phyloP scores from a whole-genome alignment of 2,113 vertebrate species.

The Eubucco bourcierii region DNA sequence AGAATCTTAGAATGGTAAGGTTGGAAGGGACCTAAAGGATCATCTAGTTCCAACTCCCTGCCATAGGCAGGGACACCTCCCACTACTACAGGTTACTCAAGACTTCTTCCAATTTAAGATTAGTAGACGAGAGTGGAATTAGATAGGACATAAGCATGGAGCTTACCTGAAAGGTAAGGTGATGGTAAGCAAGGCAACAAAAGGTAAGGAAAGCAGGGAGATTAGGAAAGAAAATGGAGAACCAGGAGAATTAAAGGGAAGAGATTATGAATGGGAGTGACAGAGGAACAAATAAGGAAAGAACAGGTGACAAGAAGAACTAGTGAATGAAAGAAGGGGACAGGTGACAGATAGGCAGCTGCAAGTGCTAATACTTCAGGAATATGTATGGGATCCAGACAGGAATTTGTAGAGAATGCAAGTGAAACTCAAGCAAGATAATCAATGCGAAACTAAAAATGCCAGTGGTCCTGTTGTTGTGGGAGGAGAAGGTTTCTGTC shows the following conservation, averaged over 20 bases:
- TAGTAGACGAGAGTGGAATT: neutral
- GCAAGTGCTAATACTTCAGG: neutral
- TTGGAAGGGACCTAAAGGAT: no score
- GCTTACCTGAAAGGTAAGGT: neutral
- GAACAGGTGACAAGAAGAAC: neutral
- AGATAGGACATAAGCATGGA: neutral
- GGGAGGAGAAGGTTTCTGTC: neutral
- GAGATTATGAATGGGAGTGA: neutral
- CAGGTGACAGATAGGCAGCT: constrained; percentile 41
- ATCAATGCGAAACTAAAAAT: constrained; percentile 15
- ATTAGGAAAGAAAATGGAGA: neutral
- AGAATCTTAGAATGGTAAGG: no score
- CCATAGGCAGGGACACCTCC: no score
- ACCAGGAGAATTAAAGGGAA: neutral
- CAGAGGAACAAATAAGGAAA: neutral
- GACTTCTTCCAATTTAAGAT: neutral
- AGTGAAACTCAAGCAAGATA: constrained; percentile 16
- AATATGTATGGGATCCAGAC: neutral
- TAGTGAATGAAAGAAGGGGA: neutral
- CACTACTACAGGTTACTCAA: no score
- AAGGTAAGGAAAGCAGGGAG: neutral
- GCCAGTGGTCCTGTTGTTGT: neutral
- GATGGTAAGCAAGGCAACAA: neutral
- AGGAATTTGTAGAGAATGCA: constrained; percentile 31
- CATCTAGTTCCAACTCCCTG: no score